phyloP scores from a whole-genome alignment of 2,888 invertebrate species.

The Bellardia bayeri region DNA sequence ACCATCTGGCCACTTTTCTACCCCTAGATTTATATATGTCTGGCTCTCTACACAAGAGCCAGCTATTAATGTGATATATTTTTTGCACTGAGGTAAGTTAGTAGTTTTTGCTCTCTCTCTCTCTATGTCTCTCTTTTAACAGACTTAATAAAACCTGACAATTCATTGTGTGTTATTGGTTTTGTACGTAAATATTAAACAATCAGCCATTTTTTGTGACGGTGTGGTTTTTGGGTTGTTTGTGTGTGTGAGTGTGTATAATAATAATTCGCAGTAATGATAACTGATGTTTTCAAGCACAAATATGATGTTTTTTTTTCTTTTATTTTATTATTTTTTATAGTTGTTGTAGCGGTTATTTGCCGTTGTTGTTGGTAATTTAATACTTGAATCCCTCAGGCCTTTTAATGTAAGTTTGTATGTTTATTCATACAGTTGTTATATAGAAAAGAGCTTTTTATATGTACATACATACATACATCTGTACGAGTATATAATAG shows the following conservation, averaged over 20 bases:
- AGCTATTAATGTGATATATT: not conserved
- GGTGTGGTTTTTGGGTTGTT: not conserved
- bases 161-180: conserved; percentile 37
- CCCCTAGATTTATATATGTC: too few species aligned
- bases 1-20: too few species aligned
- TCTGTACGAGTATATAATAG: too few species aligned
- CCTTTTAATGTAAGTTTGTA: conserved; percentile 33
- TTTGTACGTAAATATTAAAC: not conserved
- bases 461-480: too few species aligned
- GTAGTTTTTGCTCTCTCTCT: not conserved
- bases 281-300: conserved; percentile 69
- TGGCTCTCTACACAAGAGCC: too few species aligned
- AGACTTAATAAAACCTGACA: conserved; percentile 25
- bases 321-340: conserved; percentile 21
- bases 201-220: conserved; percentile 53
- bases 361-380: conserved; percentile 69
- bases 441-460: not conserved
- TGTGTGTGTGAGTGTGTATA: not conserved
- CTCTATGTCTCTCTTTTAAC: conserved; percentile 10
- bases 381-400: conserved; percentile 64
- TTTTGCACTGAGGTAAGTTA: conserved; percentile 5
- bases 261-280: conserved; percentile 44
- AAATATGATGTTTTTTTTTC: conserved; percentile 62
- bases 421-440: not conserved
- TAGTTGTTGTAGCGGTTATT: conserved; percentile 42